Base-by-base conservation (phyloP, 2,888 invertebrate genomes). In the Netelia fuscicornis region DNA sequence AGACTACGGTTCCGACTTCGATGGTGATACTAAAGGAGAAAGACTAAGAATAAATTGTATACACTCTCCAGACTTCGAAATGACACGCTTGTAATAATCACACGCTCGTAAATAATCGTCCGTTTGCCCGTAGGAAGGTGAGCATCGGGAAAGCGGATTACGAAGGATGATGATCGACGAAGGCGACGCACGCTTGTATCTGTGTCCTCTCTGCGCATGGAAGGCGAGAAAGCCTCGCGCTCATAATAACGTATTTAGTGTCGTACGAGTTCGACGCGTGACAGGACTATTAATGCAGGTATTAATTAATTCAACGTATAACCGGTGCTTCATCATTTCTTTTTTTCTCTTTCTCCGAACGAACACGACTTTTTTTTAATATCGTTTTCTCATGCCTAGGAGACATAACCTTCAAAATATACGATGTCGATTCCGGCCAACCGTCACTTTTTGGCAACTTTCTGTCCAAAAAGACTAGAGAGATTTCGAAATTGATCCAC, bases 131-230 rank as follows among this genome's bases (percentile, higher is more conserved):
- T 37, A 20, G 37, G n/a, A 23, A 10, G 30, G 52, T 48, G 52
- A 48, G 13, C 23, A 76, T 77, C 77, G 71, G 20, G 82, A 82
- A 82, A 82, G 62, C 82, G 64, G 56, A 77, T 82, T 71, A 77
- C 44, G n/a, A 23, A 9, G n/a, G 76, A 68, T 71, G 79, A 71
- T 54, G 75, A 71, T 79, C 79, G 70, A 68, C 58, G 37, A 37
- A 37, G 6, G 37, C 42, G 23, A 54, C 23, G 67, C 13, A 56
- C 60, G 25, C 56, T 56, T 58, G 68, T 56, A 48, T 64, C 11
- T 48, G 70, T 42, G 62, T 10, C 1, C 20, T 20, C 20, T 20
- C 1, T 44, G 48, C 75, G 71, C 64, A 44, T 13, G 42, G 11
- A 67, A 67, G 9, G 11, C 68, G 30, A 70, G 52, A 54, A 70